Base-by-base conservation (phyloP, 2,797 vertebrate species). In the Sus cebifrons region DNA sequence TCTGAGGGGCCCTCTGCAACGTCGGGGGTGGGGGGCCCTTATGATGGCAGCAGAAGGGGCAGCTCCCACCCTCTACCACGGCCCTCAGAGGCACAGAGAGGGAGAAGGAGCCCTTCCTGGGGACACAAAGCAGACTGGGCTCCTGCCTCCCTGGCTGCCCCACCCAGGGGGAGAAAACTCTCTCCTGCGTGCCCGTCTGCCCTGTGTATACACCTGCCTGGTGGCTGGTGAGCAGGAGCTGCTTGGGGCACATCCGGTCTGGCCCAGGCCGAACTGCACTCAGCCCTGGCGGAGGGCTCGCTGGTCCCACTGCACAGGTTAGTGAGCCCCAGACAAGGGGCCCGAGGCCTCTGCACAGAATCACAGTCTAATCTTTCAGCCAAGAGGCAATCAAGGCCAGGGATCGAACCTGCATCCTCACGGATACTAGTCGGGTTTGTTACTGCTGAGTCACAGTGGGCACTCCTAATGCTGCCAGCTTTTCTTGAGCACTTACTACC, bases 1-100 rank as follows among this genome's bases (percentile, higher is more conserved):
- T 99, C 99, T 0, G 98, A 98, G 0, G 99, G 96, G 49, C 99
- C 99, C 67, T 99, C 99, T 1, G 98, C 98, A 99, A 98, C 2
- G 86, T 83, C 8, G 81, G 56, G 68, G 56, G 54, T 18, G 32
- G 56, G 52, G 65, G 10, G 16, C 36, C 60, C 40, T 8, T n/a
- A 44, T 79, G 32, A 27, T n/a, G 16, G 67, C 52, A 64, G 85
- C 78, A 70, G 89, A 86, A 94, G 23, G 9, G 8, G 18, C 6
- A 8, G 5, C 44, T 73, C 52, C n/a, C 49, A 60, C 25, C 14
- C 18, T 64, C 58, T 10, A 20, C 75, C 49, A 16, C 23, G 32
- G 68, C 29, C 25, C 56, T 77, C 17, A 88, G 58, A 81, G 36
- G 62, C 15, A 44, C 25, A 3, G 1, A 49, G 10, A 64, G 49